A percentile compares a stretch with the other conserved stretches of the same genome.
These are phyloP conservation scores for Tortrix viridana DNA, from an alignment of 2,888 invertebrate genomes.

Conservation along the genomic window DNA sequence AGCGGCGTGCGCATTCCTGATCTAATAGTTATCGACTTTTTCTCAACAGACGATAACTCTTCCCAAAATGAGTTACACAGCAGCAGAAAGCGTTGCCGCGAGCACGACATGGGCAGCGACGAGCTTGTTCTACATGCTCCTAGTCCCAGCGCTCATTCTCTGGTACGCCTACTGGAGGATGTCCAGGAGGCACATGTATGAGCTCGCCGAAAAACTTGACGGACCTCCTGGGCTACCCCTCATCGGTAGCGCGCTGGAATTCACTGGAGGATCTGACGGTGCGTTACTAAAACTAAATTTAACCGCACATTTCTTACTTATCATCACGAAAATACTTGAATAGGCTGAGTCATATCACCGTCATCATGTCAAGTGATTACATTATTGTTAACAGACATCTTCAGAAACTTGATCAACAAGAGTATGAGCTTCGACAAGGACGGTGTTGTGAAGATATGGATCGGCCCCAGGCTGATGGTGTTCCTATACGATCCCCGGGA, in stretches of 20 bases:
- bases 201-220: slow-evolving; percentile 88
- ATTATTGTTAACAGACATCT: slow-evolving; percentile 84
- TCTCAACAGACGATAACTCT: slow-evolving; percentile 39
- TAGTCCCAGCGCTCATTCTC: slow-evolving; percentile 87
- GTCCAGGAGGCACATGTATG: slow-evolving; percentile 88
- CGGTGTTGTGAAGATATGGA: slow-evolving; percentile 87
- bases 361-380: not conserved
- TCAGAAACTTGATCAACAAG: slow-evolving; percentile 83
- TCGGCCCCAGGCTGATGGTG: slow-evolving; percentile 89
- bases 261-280: slow-evolving; percentile 90
- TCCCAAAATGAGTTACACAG: slow-evolving; percentile 68
- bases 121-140: slow-evolving; percentile 88
- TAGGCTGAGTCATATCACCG: no score
- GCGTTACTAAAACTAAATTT: not conserved
- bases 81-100: slow-evolving; percentile 71
- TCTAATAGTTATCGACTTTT: slow-evolving; percentile 13
- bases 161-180: slow-evolving; percentile 91
- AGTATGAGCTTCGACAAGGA: slow-evolving; percentile 83
- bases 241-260: slow-evolving; percentile 89
- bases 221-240: slow-evolving; percentile 90
- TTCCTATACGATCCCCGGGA: slow-evolving; percentile 91
- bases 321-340: no score
- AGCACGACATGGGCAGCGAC: slow-evolving; percentile 85
- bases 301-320: no score
- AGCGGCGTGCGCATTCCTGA: not conserved